Percentiles rank a stretch among this genome's conserved stretches.
Conservation (phyloP, 2,888 invertebrate genomes). For the Amblyjoppa fuscipennis region DNA sequence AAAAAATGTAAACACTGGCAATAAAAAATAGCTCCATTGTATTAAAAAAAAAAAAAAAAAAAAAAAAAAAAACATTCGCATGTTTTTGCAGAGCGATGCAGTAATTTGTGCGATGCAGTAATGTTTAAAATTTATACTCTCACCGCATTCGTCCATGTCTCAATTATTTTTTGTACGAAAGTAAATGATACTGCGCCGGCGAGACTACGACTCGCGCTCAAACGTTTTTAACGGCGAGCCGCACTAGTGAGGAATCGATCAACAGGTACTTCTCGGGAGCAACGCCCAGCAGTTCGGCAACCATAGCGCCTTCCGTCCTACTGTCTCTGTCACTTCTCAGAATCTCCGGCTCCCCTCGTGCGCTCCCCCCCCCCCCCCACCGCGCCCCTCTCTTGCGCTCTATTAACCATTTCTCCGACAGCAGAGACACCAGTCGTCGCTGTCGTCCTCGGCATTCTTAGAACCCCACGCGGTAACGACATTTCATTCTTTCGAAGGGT, state of each 20-base stretch:
- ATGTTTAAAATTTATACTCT: background rate
- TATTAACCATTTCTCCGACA: conserved; percentile 59
- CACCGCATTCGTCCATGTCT: conserved; percentile 41
- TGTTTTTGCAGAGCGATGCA: background rate
- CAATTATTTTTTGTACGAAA: background rate
- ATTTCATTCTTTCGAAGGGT: conserved; percentile 20
- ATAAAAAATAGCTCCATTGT: background rate
- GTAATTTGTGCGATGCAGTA: background rate
- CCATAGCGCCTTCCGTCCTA: conserved; percentile 56
- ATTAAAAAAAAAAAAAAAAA: background rate
- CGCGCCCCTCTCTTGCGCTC: conserved; percentile 36
- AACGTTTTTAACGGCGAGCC: conserved; percentile 6
- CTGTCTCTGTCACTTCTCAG: conserved; percentile 50
- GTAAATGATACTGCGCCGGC: background rate
- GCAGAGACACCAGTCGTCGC: conserved; percentile 49
- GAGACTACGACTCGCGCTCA: background rate
- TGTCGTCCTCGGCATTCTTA: conserved; percentile 31
- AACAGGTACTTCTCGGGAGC: conserved; percentile 70
- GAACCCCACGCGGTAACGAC: conserved; percentile 4
- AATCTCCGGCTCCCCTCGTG: conserved; percentile 56
- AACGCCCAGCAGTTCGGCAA: conserved; percentile 69
- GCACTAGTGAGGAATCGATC: conserved; percentile 60
- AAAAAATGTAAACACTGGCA: background rate
- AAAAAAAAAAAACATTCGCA: too few relatives aligned
- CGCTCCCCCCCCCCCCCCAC: conserved; percentile 42